Conservation (phyloP, 2,797 vertebrate species). For the Neoniphon sammara region DNA sequence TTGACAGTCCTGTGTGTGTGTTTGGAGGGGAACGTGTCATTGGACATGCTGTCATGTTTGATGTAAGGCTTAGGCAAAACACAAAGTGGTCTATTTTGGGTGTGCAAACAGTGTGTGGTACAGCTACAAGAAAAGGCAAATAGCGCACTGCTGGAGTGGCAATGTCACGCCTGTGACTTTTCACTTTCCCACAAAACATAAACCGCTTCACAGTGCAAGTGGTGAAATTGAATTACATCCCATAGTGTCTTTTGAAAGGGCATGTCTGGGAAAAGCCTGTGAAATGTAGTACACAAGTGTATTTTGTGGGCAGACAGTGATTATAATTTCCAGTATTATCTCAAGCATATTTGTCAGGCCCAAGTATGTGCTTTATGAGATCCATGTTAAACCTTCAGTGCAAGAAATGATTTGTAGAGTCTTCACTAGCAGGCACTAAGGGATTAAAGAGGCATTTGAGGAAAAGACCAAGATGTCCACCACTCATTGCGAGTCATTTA, state of each 20-base stretch:
- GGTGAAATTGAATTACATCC: slow-evolving; percentile 59
- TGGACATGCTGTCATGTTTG: slow-evolving; percentile 43
- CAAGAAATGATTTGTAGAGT: slow-evolving; percentile 56
- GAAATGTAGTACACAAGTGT: slow-evolving; percentile 39
- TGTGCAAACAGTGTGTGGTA: slow-evolving; percentile 51
- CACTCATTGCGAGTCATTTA: slow-evolving; percentile 65
- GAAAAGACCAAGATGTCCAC: slow-evolving; percentile 64
- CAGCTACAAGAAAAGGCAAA: slow-evolving; percentile 41
- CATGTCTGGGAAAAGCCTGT: slow-evolving; percentile 33
- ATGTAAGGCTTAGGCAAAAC: slow-evolving; percentile 48
- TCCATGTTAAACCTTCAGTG: slow-evolving; percentile 62
- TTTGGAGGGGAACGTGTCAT: not conserved
- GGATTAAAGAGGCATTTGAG: slow-evolving; percentile 74
- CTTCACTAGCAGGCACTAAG: slow-evolving; percentile 49
- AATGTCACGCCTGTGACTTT: slow-evolving; percentile 52
- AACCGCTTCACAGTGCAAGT: slow-evolving; percentile 23
- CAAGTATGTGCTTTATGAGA: slow-evolving; percentile 64
- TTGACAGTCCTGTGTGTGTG: slow-evolving; percentile 7
- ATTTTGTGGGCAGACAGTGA: slow-evolving; percentile 43
- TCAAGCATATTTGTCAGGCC: slow-evolving; percentile 49
- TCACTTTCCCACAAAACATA: slow-evolving; percentile 5
- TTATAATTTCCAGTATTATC: slow-evolving; percentile 55
- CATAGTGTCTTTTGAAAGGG: slow-evolving; percentile 16
- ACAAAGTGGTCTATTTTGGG: slow-evolving; percentile 37
- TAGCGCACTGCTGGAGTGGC: slow-evolving; percentile 21